Conservation (phyloP, 2,797 vertebrate genomes). For the Anabacerthia variegaticeps region DNA sequence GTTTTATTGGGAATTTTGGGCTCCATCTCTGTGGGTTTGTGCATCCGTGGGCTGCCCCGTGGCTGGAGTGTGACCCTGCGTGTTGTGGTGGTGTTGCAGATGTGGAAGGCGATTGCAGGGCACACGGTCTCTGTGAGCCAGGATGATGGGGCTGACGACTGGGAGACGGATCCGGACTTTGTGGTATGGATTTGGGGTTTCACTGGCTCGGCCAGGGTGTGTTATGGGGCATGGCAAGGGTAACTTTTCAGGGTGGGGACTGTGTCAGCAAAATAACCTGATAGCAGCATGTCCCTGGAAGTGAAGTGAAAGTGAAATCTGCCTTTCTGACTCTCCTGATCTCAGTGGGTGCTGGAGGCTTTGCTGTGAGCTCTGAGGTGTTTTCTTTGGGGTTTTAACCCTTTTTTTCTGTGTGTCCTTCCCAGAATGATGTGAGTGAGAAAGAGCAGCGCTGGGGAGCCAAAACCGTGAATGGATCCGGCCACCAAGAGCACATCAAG, state of each 20-base stretch:
- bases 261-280: background rate
- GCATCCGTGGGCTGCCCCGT: rapidly evolving
- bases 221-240: rapidly evolving
- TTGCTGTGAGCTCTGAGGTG: background rate
- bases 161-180: conserved; percentile 97
- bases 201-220: rapidly evolving
- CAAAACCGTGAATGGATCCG: conserved; percentile 92
- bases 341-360: background rate
- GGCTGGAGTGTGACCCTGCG: background rate
- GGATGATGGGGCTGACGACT: conserved; percentile 87
- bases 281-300: background rate
- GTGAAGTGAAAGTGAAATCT: background rate
- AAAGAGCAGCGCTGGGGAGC: conserved; percentile 97
- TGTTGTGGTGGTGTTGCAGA: conserved; percentile 73
- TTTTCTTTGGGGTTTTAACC: background rate
- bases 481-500: conserved; percentile 97
- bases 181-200: conserved; percentile 79
- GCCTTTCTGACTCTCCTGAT: background rate
- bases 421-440: conserved; percentile 92
- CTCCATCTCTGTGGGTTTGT: background rate
- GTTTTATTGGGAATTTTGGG: background rate
- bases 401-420: background rate
- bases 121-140: conserved; percentile 78
- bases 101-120: conserved; percentile 95
- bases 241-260: background rate